Evolutionary conservation across 2,797 vertebrate genomes (phyloP).

Genomic region (Rhinophrynus dorsalis): DNA sequence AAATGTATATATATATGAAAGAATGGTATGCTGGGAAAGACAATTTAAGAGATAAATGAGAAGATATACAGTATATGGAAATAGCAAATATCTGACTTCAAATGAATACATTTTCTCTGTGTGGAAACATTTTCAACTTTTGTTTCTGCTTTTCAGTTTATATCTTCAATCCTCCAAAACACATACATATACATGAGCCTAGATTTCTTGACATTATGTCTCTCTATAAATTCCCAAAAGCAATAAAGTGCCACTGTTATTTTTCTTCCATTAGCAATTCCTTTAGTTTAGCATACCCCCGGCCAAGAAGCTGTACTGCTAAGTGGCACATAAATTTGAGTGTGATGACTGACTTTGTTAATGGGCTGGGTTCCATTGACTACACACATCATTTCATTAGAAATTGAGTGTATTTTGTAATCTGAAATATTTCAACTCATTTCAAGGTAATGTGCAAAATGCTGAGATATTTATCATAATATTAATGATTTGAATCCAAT

Average conservation of each 20-base stretch:
- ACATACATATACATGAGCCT: slow-evolving; percentile 28
- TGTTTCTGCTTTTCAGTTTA: slow-evolving; percentile 1
- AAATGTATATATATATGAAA: too few species aligned
- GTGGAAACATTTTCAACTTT: slow-evolving; percentile 11
- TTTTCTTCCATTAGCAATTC: slow-evolving; percentile 44
- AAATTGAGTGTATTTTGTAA: slow-evolving; percentile 48
- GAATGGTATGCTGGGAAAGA: too few species aligned
- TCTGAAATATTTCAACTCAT: slow-evolving; percentile 37
- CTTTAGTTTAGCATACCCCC: slow-evolving; percentile 34
- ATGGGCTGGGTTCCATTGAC: slow-evolving; percentile 51
- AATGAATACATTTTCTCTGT: slow-evolving; percentile 17
- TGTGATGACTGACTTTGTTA: slow-evolving; percentile 50
- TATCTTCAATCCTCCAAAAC: slow-evolving; percentile 19
- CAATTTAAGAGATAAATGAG: too few species aligned
- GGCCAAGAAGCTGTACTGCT: slow-evolving; percentile 8
- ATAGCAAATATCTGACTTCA: neutral
- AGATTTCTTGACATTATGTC: slow-evolving; percentile 40
- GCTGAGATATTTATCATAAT: slow-evolving; percentile 41
- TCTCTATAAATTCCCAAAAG: slow-evolving; percentile 44
- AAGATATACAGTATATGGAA: too few species aligned
- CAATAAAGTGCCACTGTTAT: slow-evolving; percentile 40
- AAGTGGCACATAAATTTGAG: slow-evolving; percentile 17
- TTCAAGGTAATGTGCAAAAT: slow-evolving; percentile 44
- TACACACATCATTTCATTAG: slow-evolving; percentile 49
- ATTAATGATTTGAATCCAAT: slow-evolving; percentile 6